Base-by-base conservation (phyloP, 2,888 invertebrate species). In the Panopea generosa region DNA sequence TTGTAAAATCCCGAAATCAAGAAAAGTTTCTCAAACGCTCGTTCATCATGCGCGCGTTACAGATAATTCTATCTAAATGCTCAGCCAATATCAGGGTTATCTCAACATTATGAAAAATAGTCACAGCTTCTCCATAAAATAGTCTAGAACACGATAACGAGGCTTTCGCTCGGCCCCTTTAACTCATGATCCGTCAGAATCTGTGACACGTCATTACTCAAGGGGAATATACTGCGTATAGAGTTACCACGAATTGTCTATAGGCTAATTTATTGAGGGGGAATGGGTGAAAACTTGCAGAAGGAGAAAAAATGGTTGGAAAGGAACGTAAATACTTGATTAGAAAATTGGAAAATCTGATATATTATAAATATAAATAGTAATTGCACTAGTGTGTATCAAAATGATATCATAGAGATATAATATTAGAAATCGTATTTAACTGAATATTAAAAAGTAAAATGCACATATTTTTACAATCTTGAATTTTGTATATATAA, bases 21-120 rank as follows among this genome's bases (percentile, higher is more conserved):
- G 66, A 60, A 66, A 71, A 75, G 52, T 73, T 62, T 70, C 71
- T 55, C 62, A 57, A 53, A 49, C 20, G 47, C 24, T 43, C 73
- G 77, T 80, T 62, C 57, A 80, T 80, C 80, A 80, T 55, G 38
- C 22, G 27, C 24, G 67, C 47, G 33, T 71, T 70, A 40, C 27
- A 66, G 80, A 80, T 80, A 80, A 74, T 62, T 71, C 63, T 80
- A 80, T 80, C 80, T 80, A 68, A 80, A 80, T 77, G 80, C 62
- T 77, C 63, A 38, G n/a, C 24, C 57, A 53, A 50, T 75, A 75
- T 72, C 73, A 29, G 29, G 38, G 70, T 74, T 80, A 80, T 80
- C 80, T 61, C 16, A 43, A 38, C 59, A 45, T 77, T 80, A 80
- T 80, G 80, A 80, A 80, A 77, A 80, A 80, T 80, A 73, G 77